Base-by-base conservation (phyloP, 2,113 vertebrate species). In the Erythrocercus mccallii region DNA sequence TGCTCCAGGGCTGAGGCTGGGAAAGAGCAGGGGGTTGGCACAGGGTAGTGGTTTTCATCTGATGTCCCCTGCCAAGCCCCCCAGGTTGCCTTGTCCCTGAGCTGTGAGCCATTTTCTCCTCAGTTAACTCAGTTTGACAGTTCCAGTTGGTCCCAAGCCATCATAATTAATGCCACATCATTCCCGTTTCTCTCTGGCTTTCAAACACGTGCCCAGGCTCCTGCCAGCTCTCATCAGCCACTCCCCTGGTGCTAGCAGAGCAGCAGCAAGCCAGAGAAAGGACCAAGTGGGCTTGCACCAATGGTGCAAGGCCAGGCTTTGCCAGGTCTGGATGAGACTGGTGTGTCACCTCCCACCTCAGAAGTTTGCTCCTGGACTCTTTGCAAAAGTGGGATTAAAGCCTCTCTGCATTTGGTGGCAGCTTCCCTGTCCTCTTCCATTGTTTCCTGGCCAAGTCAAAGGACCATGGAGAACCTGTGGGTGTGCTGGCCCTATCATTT, bases 31-130 rank as follows among this genome's bases (percentile, higher is more conserved):
- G 13, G 57, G 10, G 5, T 37, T 42, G 35, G 78, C 61, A 86
- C 10, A 6, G 15, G 17, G 33, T 33, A 25, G 31, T 51, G 45
- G 30, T 38, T 95, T 83, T 92, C 73, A 73, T 64, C 35, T 35
- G 53, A 31, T 40, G 10, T 56, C 54, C 44, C 23, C 18, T 6
- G 8, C 50, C 6, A 20, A 81, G 65, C 86, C 77, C 78, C 37
- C 33, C 6, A 22, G 71, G 65, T 66, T 1, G 3, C 80, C 71
- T 88, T 6, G 8, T 82, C 91, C 86, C 69, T 80, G 90, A 94
- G 85, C 82, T 11, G 6, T 70, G 80, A 88, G 85, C 93, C 89
- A 78, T 97, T 97, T 97, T 97, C 94, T 97, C 92, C 97, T 89
- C 86, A 56, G 76, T 97, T 97, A 96, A 94, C 87, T 65, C 31